Conservation (phyloP, 1,140 invertebrate genomes). For the Drosophila ogumai region DNA sequence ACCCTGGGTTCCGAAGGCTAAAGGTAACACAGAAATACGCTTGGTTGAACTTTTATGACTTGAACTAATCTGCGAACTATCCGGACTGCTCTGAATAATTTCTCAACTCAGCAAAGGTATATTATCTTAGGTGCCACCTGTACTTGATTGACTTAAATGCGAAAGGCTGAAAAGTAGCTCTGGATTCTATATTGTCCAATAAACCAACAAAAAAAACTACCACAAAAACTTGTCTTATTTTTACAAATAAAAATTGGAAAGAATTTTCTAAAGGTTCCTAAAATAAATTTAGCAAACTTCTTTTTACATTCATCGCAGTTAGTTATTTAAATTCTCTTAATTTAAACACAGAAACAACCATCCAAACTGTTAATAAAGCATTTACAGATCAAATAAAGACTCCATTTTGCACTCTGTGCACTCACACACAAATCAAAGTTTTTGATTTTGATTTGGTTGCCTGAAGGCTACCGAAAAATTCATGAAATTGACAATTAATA, state of each 20-base stretch:
- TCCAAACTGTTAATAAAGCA: slow-evolving; percentile 17
- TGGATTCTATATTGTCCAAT: slow-evolving; percentile 1
- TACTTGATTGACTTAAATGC: background rate
- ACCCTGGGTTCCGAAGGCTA: background rate
- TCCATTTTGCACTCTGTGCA: background rate
- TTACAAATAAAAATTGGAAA: no score
- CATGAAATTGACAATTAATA: slow-evolving; percentile 77
- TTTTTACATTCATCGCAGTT: background rate
- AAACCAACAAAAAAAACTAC: background rate
- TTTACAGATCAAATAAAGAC: slow-evolving; percentile 15
- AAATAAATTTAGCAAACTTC: no score
- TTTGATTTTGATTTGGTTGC: slow-evolving; percentile 35
- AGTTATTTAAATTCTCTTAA: background rate
- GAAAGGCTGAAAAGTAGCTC: background rate
- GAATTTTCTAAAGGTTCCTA: no score
- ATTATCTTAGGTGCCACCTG: background rate
- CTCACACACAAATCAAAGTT: slow-evolving; percentile 31
- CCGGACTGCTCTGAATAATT: background rate
- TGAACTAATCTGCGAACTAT: slow-evolving; percentile 1
- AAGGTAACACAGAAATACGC: background rate
- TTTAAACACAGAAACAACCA: background rate
- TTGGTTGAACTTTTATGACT: background rate
- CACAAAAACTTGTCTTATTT: background rate
- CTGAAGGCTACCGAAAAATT: slow-evolving; percentile 35
- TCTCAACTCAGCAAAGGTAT: background rate